These are phyloP conservation scores for Nannospalax galili DNA, from an alignment of 2,113 vertebrate species.

Conservation along the genomic window DNA sequence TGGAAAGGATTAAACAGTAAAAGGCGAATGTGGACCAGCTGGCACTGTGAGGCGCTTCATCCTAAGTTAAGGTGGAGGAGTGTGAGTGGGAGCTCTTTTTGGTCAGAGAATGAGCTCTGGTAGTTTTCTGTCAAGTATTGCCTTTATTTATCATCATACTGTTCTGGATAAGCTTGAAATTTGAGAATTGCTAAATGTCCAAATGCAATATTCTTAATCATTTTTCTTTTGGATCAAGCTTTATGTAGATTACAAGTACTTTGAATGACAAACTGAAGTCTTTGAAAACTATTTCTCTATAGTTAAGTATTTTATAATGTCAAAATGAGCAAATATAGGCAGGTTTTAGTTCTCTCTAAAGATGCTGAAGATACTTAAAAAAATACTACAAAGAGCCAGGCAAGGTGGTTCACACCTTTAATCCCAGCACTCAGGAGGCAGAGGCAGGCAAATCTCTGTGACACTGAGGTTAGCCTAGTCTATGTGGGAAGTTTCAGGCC, in stretches of 20 bases:
- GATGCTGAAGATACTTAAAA: neutral
- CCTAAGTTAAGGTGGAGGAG: neutral
- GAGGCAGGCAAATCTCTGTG: too few relatives aligned
- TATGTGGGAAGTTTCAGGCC: too few relatives aligned
- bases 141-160: neutral
- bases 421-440: too few relatives aligned
- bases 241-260: conserved; percentile 25
- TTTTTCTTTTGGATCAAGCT: neutral
- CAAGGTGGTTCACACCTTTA: too few relatives aligned
- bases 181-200: neutral
- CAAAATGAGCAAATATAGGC: neutral
- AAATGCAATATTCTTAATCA: neutral
- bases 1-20: neutral
- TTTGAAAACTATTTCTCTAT: neutral
- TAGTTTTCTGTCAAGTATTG: neutral
- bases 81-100: neutral
- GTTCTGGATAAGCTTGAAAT: neutral
- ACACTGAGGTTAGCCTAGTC: too few relatives aligned
- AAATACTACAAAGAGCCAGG: neutral
- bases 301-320: neutral
- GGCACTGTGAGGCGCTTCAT: neutral
- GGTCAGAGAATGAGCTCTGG: neutral
- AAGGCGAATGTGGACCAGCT: neutral
- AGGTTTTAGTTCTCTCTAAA: neutral
- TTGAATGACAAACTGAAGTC: conserved; percentile 24